Evolutionary conservation across 1,140 invertebrate genomes (phyloP).

Genomic region (Ladona fulva): DNA sequence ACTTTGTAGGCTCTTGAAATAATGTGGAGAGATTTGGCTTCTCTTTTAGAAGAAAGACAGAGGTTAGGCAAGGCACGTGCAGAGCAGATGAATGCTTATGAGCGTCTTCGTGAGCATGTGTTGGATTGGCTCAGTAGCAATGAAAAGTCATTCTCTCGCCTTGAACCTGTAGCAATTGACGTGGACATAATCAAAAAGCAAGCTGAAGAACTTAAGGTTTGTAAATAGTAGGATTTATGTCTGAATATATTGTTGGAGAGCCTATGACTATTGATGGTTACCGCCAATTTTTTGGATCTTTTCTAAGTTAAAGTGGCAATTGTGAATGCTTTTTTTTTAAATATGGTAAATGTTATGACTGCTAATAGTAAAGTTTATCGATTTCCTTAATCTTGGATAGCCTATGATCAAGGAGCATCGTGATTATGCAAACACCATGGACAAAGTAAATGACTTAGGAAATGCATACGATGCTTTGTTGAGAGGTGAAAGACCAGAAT

Average conservation of each 20-base stretch:
- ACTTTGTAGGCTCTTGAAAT: constrained; percentile 58
- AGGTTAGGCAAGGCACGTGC: constrained; percentile 69
- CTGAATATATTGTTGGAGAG: too few species aligned
- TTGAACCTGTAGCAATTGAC: constrained; percentile 79
- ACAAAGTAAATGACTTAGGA: constrained; percentile 86
- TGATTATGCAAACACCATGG: constrained; percentile 74
- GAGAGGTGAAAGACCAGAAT: constrained; percentile 62
- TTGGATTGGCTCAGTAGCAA: constrained; percentile 74
- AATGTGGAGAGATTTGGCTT: constrained; percentile 77
- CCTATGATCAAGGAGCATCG: constrained; percentile 83
- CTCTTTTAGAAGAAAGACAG: constrained; percentile 70
- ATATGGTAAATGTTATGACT: neutral
- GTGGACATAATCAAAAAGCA: constrained; percentile 74
- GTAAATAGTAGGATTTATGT: too few species aligned
- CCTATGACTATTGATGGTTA: too few species aligned
- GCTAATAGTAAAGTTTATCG: neutral
- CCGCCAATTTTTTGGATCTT: too few species aligned
- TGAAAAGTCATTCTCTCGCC: constrained; percentile 58
- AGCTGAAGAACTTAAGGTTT: constrained; percentile 69
- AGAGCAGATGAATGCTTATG: constrained; percentile 77
- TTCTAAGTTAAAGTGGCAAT: too few species aligned
- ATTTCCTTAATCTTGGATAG: constrained; percentile 30
- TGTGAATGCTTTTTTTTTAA: neutral
- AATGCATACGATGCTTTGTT: constrained; percentile 72
- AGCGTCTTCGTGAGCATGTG: constrained; percentile 72